These are phyloP conservation scores for Altica lythri DNA, from an alignment of 2,888 invertebrate genomes.

Conservation along the genomic window DNA sequence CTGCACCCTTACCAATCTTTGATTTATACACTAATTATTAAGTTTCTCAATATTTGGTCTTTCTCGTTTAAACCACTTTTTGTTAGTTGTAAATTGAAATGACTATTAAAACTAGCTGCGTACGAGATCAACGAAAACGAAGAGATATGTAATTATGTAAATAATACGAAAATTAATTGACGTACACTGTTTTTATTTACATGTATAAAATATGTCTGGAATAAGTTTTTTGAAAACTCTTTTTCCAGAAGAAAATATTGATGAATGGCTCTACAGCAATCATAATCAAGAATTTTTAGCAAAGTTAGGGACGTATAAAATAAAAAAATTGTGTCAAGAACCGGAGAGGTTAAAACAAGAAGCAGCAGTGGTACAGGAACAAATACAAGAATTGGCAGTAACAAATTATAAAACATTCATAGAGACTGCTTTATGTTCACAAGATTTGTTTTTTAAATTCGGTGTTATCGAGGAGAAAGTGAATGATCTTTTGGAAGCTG, in stretches of 20 bases:
- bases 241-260: slow-evolving; percentile 44
- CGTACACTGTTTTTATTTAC: too few species aligned
- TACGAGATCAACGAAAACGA: too few species aligned
- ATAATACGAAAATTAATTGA: too few species aligned
- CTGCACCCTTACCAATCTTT: too few species aligned
- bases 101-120: too few species aligned
- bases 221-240: slow-evolving; percentile 5
- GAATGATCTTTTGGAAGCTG: slow-evolving; percentile 69
- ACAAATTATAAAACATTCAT: slow-evolving; percentile 95
- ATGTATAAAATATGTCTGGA: too few species aligned
- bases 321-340: slow-evolving; percentile 84
- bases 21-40: too few species aligned
- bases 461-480: slow-evolving; percentile 75
- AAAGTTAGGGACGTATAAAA: slow-evolving; percentile 82
- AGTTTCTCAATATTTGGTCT: too few species aligned
- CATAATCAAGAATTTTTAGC: slow-evolving; percentile 76
- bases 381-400: slow-evolving; percentile 90
- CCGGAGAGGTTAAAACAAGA: slow-evolving; percentile 82
- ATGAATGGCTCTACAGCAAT: slow-evolving; percentile 57
- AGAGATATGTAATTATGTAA: too few species aligned
- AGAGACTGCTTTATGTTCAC: slow-evolving; percentile 89
- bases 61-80: too few species aligned
- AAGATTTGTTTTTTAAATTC: slow-evolving; percentile 81
- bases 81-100: too few species aligned
- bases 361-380: slow-evolving; percentile 76